Evolutionary conservation across 2,113 vertebrate genomes (phyloP).

Genomic region (Cyanocitta stelleri): DNA sequence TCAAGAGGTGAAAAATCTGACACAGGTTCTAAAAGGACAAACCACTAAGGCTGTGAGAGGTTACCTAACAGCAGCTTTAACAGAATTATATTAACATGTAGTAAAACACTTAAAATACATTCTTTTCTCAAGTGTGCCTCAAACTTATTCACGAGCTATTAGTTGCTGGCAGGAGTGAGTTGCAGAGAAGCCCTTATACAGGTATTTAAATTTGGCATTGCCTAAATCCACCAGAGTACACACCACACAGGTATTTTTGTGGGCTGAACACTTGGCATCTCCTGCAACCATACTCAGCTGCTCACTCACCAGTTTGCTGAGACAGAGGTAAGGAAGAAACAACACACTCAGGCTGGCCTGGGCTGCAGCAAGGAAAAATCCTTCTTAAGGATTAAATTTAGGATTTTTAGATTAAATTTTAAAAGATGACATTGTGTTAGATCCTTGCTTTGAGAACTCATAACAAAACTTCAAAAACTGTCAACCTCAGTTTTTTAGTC

Average conservation of each 20-base stretch:
- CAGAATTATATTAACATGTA: not conserved
- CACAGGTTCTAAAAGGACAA: not conserved
- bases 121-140: not conserved
- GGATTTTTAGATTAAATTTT: not conserved
- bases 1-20: not conserved
- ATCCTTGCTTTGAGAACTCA: not conserved
- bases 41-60: not conserved
- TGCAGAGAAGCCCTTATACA: not conserved
- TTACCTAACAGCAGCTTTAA: not conserved
- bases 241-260: not conserved
- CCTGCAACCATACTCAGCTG: not conserved
- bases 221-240: not conserved
- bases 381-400: not conserved
- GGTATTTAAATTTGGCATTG: not conserved
- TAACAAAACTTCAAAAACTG: not conserved
- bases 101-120: not conserved
- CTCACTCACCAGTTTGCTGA: not conserved
- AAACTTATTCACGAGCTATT: not conserved
- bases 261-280: not conserved
- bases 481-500: not conserved
- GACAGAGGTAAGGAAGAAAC: not conserved
- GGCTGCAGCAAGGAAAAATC: not conserved
- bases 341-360: not conserved
- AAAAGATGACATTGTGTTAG: not conserved
- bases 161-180: not conserved